A percentile compares a stretch with the other conserved stretches of the same genome.
phyloP scores from a whole-genome alignment of 2,113 vertebrate species.

The Glareola pratincola region DNA sequence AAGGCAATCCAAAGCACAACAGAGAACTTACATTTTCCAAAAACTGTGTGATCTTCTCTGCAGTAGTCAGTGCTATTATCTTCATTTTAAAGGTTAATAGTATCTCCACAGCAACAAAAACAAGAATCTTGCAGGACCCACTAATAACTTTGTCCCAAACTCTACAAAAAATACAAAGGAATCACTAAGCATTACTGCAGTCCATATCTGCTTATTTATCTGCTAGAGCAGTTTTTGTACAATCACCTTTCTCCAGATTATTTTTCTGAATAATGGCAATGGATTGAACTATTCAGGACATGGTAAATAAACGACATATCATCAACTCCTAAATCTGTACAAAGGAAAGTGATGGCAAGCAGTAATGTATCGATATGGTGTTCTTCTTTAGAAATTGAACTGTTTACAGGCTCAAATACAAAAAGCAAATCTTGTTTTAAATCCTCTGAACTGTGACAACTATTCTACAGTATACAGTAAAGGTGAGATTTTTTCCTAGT shows the following conservation, averaged over 20 bases:
- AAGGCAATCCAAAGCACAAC: background rate
- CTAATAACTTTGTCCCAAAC: constrained; percentile 99
- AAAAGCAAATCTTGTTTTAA: background rate
- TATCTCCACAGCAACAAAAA: constrained; percentile 95
- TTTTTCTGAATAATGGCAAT: background rate
- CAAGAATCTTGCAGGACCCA: constrained; percentile 96
- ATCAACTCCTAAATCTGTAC: background rate
- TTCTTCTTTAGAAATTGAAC: background rate
- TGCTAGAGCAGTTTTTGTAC: background rate
- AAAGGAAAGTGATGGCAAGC: background rate
- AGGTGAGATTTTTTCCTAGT: background rate
- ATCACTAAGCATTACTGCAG: background rate
- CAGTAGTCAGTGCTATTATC: constrained; percentile 83
- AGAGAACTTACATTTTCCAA: constrained; percentile 87
- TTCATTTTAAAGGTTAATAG: constrained; percentile 93
- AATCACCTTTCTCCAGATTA: background rate
- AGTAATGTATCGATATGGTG: background rate
- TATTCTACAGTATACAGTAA: background rate
- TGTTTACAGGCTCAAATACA: background rate
- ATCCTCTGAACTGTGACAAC: background rate
- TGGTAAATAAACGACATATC: background rate
- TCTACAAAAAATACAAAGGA: constrained; percentile 57
- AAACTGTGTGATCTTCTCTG: constrained; percentile 85
- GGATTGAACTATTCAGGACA: background rate
- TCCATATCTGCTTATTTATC: background rate